Base-by-base conservation (phyloP, 2,888 invertebrate genomes). In the Harpagoxenus sublaevis region DNA sequence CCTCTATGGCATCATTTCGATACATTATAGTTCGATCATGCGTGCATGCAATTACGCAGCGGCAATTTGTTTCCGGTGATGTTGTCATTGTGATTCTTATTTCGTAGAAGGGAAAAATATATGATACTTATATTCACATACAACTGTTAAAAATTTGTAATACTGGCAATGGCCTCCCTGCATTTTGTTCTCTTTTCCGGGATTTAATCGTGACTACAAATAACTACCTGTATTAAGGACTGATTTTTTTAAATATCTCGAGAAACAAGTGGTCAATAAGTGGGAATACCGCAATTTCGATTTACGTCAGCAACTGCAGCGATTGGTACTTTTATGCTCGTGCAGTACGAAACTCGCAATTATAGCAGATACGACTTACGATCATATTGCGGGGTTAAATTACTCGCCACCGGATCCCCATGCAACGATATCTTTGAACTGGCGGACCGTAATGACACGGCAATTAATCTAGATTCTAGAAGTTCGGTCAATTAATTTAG, bases 261-360 rank as follows among this genome's bases (percentile, higher is more conserved):
- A 31, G 6, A 62, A 62, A 45, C 18, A n/a, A 23, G 35, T 18
- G 23, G 10, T 15, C 0, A 10, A 35, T 12, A 15, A 57, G 42
- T 55, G 45, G 31, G 42, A 68, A 79, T 78, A 78, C n/a, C 12
- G 8, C 12, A 57, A 55, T 78, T 79, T 57, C 57, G 70, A 70
- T 79, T 70, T 79, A 35, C 57, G 70, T 79, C 70, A 79, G 70
- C 70, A 70, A n/a, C 18, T n/a, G 31, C n/a, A 6, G 66, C 45
- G 51, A 77, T 45, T 45, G 45, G 9, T 23, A 57, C 35, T 79
- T 70, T 78, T 45, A 66, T 35, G 12, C 12, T 55, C 31, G 15
- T n/a, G n/a, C 31, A 31, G 45, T 12, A 45, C 31, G 15, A 35
- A 78, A 45, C 55, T 39, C 10, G 57, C 15, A 79, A 79, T 70